Conservation (phyloP, 2,888 invertebrate genomes). For the Steromphala cineraria region DNA sequence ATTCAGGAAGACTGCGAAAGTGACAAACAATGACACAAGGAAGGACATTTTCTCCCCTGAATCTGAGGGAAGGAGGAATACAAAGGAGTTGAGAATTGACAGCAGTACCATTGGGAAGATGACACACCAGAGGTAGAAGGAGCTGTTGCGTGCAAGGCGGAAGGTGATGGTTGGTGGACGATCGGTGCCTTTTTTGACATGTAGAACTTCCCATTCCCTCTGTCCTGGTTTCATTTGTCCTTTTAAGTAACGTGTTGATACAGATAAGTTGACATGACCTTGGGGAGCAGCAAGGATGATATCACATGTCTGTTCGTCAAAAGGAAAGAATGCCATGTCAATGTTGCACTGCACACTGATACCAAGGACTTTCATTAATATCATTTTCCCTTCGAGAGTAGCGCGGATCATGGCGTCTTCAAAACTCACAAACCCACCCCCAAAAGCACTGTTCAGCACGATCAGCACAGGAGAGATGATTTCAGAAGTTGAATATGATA, state of each 20-base stretch:
- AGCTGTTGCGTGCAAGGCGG: neutral
- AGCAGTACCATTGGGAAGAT: constrained; percentile 4
- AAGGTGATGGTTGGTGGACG: neutral
- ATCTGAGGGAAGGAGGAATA: too few species aligned
- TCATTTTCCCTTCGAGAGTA: neutral
- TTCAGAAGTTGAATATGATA: neutral
- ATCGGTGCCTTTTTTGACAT: neutral
- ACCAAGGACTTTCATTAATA: neutral
- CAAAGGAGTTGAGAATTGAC: neutral
- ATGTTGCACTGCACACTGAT: neutral
- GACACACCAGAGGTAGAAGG: neutral
- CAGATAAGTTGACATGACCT: neutral
- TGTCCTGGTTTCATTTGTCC: neutral
- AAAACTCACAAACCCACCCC: neutral
- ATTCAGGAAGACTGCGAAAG: constrained; percentile 12
- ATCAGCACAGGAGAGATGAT: neutral
- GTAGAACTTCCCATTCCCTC: neutral
- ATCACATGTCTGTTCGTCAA: neutral
- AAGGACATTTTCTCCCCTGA: too few species aligned
- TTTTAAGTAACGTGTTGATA: neutral
- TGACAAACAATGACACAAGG: constrained; percentile 9
- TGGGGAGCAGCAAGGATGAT: neutral
- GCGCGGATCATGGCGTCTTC: neutral
- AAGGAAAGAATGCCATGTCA: neutral
- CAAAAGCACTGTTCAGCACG: neutral